Evolutionary conservation across 2,113 vertebrate genomes (phyloP).

Genomic region (Tringa solitaria): DNA sequence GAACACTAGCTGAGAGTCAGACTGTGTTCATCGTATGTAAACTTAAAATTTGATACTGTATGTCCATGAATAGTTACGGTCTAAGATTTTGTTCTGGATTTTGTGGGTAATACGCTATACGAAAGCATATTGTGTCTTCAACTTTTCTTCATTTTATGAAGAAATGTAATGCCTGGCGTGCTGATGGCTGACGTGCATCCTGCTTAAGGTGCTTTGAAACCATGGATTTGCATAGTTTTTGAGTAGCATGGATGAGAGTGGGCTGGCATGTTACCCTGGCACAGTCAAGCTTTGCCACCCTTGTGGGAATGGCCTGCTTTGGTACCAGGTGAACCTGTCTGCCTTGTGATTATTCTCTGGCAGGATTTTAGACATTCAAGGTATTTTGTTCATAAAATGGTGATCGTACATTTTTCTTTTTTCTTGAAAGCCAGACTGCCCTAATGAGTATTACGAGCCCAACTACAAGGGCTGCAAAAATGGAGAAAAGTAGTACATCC

Average conservation of each 20-base stretch:
- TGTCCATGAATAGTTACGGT: neutral
- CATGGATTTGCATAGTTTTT: neutral
- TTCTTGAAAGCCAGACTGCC: neutral
- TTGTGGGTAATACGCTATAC: neutral
- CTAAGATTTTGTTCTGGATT: neutral
- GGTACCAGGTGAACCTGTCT: neutral
- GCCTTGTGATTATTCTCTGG: neutral
- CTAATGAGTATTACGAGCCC: neutral
- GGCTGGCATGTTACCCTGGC: neutral
- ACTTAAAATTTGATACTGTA: neutral
- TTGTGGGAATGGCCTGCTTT: neutral
- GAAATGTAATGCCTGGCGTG: neutral
- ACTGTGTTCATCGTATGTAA: rapidly evolving
- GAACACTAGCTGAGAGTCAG: neutral
- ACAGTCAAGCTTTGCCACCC: neutral
- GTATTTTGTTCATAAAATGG: neutral
- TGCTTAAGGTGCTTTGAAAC: neutral
- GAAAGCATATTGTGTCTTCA: neutral
- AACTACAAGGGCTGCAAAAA: neutral
- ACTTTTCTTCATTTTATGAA: neutral
- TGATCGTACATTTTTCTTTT: neutral
- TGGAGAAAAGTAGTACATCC: neutral
- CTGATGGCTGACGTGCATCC: neutral
- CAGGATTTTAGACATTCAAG: neutral
- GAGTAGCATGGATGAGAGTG: neutral